Evolutionary conservation across 2,797 vertebrate species (phyloP), one percentile per base, ranked within the genome.

Genomic region (Trachurus trachurus): DNA sequence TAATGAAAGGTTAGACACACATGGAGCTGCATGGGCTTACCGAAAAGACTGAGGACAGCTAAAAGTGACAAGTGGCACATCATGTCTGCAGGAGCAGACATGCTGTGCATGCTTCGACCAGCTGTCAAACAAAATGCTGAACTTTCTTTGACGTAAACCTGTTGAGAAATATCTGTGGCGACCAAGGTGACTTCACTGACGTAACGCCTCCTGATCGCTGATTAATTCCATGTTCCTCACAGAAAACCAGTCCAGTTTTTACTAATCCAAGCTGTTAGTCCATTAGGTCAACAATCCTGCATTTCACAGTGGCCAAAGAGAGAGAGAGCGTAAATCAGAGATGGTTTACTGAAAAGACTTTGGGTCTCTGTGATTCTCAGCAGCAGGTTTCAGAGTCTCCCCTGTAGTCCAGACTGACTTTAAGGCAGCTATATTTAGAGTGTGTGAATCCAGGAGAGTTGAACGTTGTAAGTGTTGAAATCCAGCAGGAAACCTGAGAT

Each of bases 401-500:
- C 29, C 1, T 73, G 66, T 68, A 52, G 84, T 76, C 10, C 53
- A 1, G 65, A 81, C 79, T 42, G 83, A 87, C 87, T 93, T 89
- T 76, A 87, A 87, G 70, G 68, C 83, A 47, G 88, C 87, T 96
- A 95, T 90, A 92, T 90, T 94, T 95, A 95, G 95, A 92, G 80
- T 13, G 73, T 90, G 93, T 88, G 91, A 95, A 93, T 90, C 87
- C 77, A 75, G 83, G 64, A 88, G 91, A 88, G 84, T 26, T 65
- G 84, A 81, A 88, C 45, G 63, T 65, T 82, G 66, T 50, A 76
- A 81, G 81, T 47, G 75, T 74, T 61, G 83, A 82, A 80, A 76
- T 83, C 76, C 82, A 69, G 79, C 59, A 61, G 71, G 92, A 88
- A 95, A 96, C 84, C 77, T 81, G 94, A 95, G 93, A 89, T 34